Evolutionary conservation across 2,113 vertebrate genomes (phyloP).

Genomic region (Origma solitaria): DNA sequence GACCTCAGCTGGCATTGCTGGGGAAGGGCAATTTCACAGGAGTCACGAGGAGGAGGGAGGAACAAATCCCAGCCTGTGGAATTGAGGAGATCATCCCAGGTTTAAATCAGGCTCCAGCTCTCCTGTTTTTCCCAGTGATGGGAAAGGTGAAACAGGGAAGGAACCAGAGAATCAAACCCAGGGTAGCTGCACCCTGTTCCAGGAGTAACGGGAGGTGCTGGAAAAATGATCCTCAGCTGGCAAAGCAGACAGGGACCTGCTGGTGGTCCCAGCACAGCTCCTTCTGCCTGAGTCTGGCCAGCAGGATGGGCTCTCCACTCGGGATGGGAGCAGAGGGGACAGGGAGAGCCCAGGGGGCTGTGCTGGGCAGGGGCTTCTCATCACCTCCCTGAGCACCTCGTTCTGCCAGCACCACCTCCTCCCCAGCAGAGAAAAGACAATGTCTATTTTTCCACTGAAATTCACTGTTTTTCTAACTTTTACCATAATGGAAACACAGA

Average conservation of each 20-base stretch:
- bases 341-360: not conserved
- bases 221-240: not conserved
- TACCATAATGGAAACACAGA: not conserved
- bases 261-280: not conserved
- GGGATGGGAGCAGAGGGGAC: fast-evolving
- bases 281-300: not conserved
- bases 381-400: not conserved
- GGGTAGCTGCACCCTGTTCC: not conserved
- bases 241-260: not conserved
- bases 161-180: not conserved
- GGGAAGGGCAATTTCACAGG: not conserved
- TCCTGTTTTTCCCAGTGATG: not conserved
- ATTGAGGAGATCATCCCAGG: not conserved
- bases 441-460: not conserved
- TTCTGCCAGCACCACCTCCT: not conserved
- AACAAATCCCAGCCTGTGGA: not conserved
- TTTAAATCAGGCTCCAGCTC: not conserved
- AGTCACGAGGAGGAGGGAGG: not conserved
- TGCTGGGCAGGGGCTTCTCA: not conserved
- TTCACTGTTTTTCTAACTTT: not conserved
- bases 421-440: not conserved
- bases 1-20: not conserved
- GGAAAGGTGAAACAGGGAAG: not conserved
- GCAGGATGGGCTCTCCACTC: not conserved
- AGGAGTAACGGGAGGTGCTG: not conserved